Base-by-base conservation (phyloP, 1,140 invertebrate genomes). In the Trachymyrmex cornetzi region DNA sequence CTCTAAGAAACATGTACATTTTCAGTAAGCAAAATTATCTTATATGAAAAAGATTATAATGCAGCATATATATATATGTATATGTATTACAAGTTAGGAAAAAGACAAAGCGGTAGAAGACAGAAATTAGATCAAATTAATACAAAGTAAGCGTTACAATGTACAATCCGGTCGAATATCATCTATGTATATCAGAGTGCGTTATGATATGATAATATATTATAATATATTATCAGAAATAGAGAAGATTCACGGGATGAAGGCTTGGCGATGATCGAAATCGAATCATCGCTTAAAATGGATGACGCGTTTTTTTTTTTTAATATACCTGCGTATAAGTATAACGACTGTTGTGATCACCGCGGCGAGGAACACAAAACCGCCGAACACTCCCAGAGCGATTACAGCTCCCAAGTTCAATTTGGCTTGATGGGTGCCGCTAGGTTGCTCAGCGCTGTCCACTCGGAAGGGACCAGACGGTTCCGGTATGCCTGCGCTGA, bases 321-420 rank as follows among this genome's bases (percentile, higher is more conserved):
- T 22, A 11, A 44, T 75, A 97, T 96, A 99, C 98, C 98, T 98
- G 96, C 98, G 96, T 80, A 99, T 97, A 80, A 99, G 95, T 69
- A 99, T 98, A 74, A 99, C 97, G 69, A 99, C 97, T 6, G 98
- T 98, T 0, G 98, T 98, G 81, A 99, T 97, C 79, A 99, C 97
- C 19, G 98, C 98, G 34, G 98, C 97, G 24, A 99, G 96, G 92
- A 99, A 98, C 0, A 99, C 98, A 89, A 99, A 98, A 7, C 97
- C 98, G 74, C 98, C 98, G 93, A 99, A 99, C 0, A 98, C 98
- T 19, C 98, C 98, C 14, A 99, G 95, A 2, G 98, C 98, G 75
- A 99, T 98, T 69, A 99, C 98, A 0, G 98, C 98, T 34, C 98
- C 98, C 67, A 98, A 95, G 94, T 98, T 98, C 3, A 98, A 95